Conservation (phyloP, 2,888 invertebrate genomes). For the Drosophila lacicola region DNA sequence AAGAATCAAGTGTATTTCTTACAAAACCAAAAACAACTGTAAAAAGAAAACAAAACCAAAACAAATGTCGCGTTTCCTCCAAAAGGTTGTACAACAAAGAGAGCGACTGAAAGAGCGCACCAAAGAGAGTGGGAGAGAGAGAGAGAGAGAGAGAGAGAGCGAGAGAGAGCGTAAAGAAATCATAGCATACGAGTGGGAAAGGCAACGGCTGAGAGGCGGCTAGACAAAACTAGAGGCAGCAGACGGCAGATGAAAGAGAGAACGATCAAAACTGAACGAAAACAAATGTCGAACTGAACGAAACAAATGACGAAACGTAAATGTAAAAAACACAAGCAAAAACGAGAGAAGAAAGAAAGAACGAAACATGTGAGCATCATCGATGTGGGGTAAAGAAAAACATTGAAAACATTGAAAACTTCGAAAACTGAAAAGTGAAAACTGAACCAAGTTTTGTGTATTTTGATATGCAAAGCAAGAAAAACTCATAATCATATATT, state of each 20-base stretch:
- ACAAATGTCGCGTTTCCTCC: constrained; percentile 9
- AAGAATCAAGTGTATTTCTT: constrained; percentile 37
- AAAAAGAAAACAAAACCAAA: constrained; percentile 14
- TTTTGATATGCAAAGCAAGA: constrained; percentile 78
- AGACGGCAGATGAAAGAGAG: constrained; percentile 6
- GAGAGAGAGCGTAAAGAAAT: constrained; percentile 2
- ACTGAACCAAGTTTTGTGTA: constrained; percentile 64
- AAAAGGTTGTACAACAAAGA: constrained; percentile 34
- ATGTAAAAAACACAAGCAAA: not conserved
- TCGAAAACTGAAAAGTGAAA: constrained; percentile 14
- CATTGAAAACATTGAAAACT: constrained; percentile 29
- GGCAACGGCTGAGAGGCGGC: constrained; percentile 24
- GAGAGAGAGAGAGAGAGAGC: constrained; percentile 5
- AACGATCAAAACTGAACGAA: too few relatives aligned
- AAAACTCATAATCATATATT: constrained; percentile 83
- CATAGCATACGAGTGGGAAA: constrained; percentile 11
- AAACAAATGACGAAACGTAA: constrained; percentile 1
- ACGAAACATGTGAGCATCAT: constrained; percentile 3
- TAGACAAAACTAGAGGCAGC: constrained; percentile 42
- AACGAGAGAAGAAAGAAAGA: constrained; percentile 15
- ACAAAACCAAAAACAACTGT: constrained; percentile 32
- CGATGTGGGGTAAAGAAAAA: constrained; percentile 9
- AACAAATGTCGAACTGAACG: constrained; percentile 1
- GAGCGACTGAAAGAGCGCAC: constrained; percentile 19
- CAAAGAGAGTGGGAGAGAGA: constrained; percentile 1